Percentiles rank a stretch among this genome's conserved stretches.
phyloP scores from a whole-genome alignment of 2,797 vertebrate genomes.

The Clarias platycephalus region DNA sequence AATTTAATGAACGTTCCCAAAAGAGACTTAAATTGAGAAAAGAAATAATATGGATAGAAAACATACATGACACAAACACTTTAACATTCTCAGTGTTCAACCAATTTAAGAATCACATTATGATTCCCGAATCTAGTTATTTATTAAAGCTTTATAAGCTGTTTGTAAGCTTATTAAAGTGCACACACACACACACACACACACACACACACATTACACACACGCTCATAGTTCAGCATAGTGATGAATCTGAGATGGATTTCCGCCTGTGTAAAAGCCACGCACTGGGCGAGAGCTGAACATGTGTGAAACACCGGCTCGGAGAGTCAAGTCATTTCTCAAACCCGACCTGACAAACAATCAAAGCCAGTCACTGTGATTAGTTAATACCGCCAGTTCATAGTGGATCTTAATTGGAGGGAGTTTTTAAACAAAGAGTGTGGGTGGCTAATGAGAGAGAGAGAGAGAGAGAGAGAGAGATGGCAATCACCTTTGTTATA shows the following conservation, averaged over 20 bases:
- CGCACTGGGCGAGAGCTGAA: conserved; percentile 42
- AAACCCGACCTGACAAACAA: conserved; percentile 57
- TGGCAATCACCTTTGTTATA: conserved; percentile 56
- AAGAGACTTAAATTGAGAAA: background rate
- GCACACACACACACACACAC: background rate
- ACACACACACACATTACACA: conserved; percentile 10
- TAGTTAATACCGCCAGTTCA: conserved; percentile 59
- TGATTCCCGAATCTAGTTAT: background rate
- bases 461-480: conserved; percentile 42
- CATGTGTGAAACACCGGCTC: conserved; percentile 61
- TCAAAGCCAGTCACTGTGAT: conserved; percentile 55
- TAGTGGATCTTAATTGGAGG: conserved; percentile 55
- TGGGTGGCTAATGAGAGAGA: conserved; percentile 60
- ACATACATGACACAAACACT: background rate
- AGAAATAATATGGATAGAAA: background rate
- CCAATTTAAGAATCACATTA: background rate
- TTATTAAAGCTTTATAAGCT: background rate
- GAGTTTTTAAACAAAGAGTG: conserved; percentile 59
- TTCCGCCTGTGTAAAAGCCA: conserved; percentile 11
- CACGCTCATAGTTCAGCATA: background rate
- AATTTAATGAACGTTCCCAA: background rate
- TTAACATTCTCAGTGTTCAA: background rate
- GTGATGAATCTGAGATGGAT: background rate
- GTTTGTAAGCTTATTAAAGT: too few relatives aligned
- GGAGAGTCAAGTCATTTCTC: conserved; percentile 48